These are phyloP conservation scores for Pyrgus malvae DNA, from an alignment of 2,888 invertebrate genomes.

Conservation along the genomic window DNA sequence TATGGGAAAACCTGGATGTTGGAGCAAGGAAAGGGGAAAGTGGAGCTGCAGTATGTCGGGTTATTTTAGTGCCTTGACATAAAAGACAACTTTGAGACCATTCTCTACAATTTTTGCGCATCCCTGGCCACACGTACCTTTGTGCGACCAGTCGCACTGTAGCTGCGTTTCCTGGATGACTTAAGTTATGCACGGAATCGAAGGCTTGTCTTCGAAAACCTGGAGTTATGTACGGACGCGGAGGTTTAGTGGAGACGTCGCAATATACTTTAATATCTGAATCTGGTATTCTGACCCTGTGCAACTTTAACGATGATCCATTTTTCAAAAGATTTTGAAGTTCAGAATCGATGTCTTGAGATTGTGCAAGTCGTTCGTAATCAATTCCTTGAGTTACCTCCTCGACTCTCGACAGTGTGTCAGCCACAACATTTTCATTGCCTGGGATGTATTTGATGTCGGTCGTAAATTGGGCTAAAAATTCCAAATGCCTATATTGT, in stretches of 20 bases:
- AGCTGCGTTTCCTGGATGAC: constrained; percentile 18
- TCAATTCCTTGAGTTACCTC: constrained; percentile 19
- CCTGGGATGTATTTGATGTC: too few relatives aligned
- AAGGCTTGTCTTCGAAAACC: too few relatives aligned
- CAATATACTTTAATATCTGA: neutral
- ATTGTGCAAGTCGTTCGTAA: constrained; percentile 23
- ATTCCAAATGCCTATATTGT: too few relatives aligned
- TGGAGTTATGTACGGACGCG: too few relatives aligned
- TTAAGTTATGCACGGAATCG: neutral
- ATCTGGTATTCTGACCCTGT: neutral
- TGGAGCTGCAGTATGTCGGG: constrained; percentile 39
- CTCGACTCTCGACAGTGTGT: neutral
- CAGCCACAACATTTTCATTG: constrained; percentile 16
- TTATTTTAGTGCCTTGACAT: too few relatives aligned
- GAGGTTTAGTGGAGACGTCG: neutral
- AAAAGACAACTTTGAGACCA: constrained; percentile 45
- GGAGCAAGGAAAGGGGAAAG: constrained; percentile 38
- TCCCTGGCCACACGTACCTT: constrained; percentile 52
- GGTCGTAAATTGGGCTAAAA: constrained; percentile 32
- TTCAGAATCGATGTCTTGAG: neutral
- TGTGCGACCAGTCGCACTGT: constrained; percentile 39
- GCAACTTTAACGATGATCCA: neutral
- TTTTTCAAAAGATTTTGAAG: neutral
- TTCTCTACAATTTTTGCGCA: too few relatives aligned
- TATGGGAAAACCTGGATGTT: constrained; percentile 29